These are phyloP conservation scores for Papilio elwesi DNA, from an alignment of 2,888 invertebrate species.

Conservation along the genomic window DNA sequence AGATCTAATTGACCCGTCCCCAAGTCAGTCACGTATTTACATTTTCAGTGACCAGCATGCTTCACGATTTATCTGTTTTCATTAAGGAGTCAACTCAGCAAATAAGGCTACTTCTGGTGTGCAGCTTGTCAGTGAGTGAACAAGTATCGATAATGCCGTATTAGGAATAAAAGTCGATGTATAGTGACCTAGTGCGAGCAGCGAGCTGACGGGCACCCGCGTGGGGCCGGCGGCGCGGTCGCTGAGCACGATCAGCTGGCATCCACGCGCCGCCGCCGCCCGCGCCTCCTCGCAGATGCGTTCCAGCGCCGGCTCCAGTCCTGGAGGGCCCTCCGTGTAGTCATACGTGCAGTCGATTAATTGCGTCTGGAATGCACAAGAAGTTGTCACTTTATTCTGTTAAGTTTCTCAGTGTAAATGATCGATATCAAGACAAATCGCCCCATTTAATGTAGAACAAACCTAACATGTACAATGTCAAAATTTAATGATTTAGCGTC, in stretches of 20 bases:
- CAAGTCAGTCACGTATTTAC: too few relatives aligned
- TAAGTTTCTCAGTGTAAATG: background rate
- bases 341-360: slow-evolving; percentile 96
- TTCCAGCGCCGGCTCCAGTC: slow-evolving; percentile 91
- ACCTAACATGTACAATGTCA: background rate
- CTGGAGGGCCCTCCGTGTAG: slow-evolving; percentile 88
- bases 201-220: slow-evolving; percentile 90
- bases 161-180: background rate
- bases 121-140: background rate
- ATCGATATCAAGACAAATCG: background rate
- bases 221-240: slow-evolving; percentile 88
- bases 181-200: slow-evolving; percentile 88
- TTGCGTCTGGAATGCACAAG: slow-evolving; percentile 79
- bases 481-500: too few relatives aligned
- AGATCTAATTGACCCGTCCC: too few relatives aligned
- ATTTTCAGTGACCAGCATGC: too few relatives aligned
- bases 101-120: too few relatives aligned
- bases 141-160: background rate
- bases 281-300: slow-evolving; percentile 92
- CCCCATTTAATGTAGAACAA: background rate
- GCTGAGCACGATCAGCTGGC: slow-evolving; percentile 94
- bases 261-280: slow-evolving; percentile 89
- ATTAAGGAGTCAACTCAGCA: too few relatives aligned
- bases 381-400: too few relatives aligned
- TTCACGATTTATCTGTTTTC: too few relatives aligned